Evolutionary conservation across 2,113 vertebrate species (phyloP).

Genomic region (Phylloscopus whistleri): DNA sequence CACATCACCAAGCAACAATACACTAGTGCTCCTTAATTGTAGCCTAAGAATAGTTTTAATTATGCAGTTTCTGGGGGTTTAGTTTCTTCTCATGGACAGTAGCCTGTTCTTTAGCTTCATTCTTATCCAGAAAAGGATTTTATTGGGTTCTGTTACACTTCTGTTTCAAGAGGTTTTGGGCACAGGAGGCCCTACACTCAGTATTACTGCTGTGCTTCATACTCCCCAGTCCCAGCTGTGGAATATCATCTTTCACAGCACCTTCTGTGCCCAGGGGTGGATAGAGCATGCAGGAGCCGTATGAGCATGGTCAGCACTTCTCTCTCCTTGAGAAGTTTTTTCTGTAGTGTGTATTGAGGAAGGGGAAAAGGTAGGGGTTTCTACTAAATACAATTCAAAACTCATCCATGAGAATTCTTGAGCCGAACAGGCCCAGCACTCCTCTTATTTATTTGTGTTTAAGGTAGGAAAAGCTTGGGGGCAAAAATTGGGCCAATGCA

Average conservation of each 20-base stretch:
- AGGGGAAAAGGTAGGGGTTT: background rate
- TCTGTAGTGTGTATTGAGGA: background rate
- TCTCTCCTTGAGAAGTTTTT: background rate
- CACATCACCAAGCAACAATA: background rate
- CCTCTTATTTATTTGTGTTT: background rate
- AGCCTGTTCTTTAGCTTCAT: background rate
- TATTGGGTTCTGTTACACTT: background rate
- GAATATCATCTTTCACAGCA: background rate
- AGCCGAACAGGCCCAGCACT: background rate
- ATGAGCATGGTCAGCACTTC: background rate
- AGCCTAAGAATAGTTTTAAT: background rate
- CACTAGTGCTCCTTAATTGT: background rate
- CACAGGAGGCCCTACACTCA: background rate
- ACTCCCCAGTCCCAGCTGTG: background rate
- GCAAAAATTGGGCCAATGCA: background rate
- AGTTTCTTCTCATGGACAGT: background rate
- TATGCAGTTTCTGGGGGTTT: background rate
- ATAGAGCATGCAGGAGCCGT: background rate
- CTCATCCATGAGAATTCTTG: background rate
- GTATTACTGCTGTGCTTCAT: background rate
- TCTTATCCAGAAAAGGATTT: background rate
- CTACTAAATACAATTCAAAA: background rate
- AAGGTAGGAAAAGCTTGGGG: background rate
- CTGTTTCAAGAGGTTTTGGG: background rate
- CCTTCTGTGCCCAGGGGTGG: background rate